phyloP scores from a whole-genome alignment of 2,113 vertebrate species.

The Pipa parva region DNA sequence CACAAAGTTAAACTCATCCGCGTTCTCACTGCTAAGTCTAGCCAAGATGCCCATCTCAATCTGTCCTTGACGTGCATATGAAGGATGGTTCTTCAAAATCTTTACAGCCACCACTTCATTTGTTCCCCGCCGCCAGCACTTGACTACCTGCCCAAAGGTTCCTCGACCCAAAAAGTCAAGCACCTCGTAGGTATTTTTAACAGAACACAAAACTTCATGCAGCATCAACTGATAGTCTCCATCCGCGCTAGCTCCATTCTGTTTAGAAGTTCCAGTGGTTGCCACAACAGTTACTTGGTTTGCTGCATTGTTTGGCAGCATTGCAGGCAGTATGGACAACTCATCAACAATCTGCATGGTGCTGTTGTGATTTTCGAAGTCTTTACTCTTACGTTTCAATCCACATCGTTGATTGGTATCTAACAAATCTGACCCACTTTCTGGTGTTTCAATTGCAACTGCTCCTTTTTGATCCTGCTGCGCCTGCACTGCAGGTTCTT shows the following conservation, averaged over 20 bases:
- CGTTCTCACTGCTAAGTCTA: slow-evolving; percentile 91
- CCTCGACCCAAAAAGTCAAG: slow-evolving; percentile 95
- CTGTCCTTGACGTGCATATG: slow-evolving; percentile 93
- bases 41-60: slow-evolving; percentile 97
- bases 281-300: slow-evolving; percentile 79
- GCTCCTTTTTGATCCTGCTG: slow-evolving; percentile 55
- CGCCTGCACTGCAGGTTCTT: slow-evolving; percentile 62
- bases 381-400: slow-evolving; percentile 97
- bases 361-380: slow-evolving; percentile 81
- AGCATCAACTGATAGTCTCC: slow-evolving; percentile 97
- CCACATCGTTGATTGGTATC: slow-evolving; percentile 90
- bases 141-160: slow-evolving; percentile 97
- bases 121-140: slow-evolving; percentile 96
- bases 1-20: slow-evolving; percentile 95
- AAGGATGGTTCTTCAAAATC: slow-evolving; percentile 97
- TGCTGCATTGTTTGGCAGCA: slow-evolving; percentile 88
- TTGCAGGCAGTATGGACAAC: slow-evolving; percentile 91
- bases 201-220: slow-evolving; percentile 91
- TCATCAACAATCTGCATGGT: slow-evolving; percentile 98
- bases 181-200: slow-evolving; percentile 97
- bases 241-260: slow-evolving; percentile 72
- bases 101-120: slow-evolving; percentile 94
- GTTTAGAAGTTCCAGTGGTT: slow-evolving; percentile 68
- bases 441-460: slow-evolving; percentile 55
- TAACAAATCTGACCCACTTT: slow-evolving; percentile 69